Conservation (phyloP, 2,113 vertebrate species). For the Speoplatyrhinus poulsoni region DNA sequence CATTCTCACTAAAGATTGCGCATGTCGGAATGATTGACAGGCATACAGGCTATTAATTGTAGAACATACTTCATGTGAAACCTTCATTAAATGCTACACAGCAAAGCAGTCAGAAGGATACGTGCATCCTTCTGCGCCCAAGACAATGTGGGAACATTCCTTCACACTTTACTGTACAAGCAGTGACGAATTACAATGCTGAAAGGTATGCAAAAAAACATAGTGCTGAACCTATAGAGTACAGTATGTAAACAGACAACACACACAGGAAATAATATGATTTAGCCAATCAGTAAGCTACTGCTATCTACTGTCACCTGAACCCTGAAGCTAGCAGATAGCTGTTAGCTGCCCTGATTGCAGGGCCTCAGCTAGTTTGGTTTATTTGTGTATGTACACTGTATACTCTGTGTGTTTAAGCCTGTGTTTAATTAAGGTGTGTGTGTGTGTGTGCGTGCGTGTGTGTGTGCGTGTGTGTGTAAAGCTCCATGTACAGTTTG, state of each 20-base stretch:
- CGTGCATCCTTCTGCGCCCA: too few species aligned
- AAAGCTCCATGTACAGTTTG: not conserved
- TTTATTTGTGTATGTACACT: slow-evolving; percentile 7
- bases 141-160: not conserved
- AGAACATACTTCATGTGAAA: too few species aligned
- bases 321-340: slow-evolving; percentile 33
- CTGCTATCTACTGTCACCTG: slow-evolving; percentile 49
- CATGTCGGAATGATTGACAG: too few species aligned
- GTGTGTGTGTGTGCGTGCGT: slow-evolving; percentile 8
- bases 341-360: slow-evolving; percentile 20
- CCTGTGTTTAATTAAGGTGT: not conserved
- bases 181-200: slow-evolving; percentile 55
- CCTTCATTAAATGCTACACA: too few species aligned
- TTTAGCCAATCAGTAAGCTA: slow-evolving; percentile 7
- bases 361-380: slow-evolving; percentile 14
- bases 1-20: too few species aligned
- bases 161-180: slow-evolving; percentile 45
- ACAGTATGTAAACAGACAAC: slow-evolving; percentile 52
- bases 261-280: slow-evolving; percentile 50
- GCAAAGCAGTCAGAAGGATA: too few species aligned
- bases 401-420: not conserved
- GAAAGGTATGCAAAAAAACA: slow-evolving; percentile 26
- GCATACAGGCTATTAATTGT: too few species aligned
- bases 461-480: not conserved
- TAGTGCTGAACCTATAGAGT: slow-evolving; percentile 26